phyloP scores from a whole-genome alignment of 2,888 invertebrate genomes.

The Caenorhabditis sp. region DNA sequence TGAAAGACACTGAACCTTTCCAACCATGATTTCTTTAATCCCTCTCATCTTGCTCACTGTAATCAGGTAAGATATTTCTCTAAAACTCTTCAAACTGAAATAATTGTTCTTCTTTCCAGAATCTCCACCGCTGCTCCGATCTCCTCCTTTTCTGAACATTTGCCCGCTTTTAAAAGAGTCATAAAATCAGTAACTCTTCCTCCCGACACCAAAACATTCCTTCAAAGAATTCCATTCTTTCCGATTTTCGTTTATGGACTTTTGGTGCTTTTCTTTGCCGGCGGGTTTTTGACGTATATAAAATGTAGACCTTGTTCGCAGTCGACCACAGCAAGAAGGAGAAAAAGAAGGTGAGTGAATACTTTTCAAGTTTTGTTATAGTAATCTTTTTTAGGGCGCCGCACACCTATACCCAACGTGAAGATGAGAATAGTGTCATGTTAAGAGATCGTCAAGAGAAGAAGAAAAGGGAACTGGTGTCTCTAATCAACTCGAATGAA shows the following conservation, averaged over 20 bases:
- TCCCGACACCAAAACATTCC: not conserved
- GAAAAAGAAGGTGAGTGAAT: not conserved
- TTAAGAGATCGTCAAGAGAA: not conserved
- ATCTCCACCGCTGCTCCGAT: too few species aligned
- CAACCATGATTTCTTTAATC: too few species aligned
- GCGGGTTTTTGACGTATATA: not conserved
- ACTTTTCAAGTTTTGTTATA: too few species aligned
- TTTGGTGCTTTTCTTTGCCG: not conserved
- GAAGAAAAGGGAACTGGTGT: not conserved
- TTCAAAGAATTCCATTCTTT: not conserved
- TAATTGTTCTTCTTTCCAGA: too few species aligned
- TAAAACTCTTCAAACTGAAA: too few species aligned
- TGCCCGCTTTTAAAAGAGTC: not conserved
- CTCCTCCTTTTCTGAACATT: too few species aligned
- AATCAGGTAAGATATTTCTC: too few species aligned
- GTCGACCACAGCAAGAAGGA: not conserved
- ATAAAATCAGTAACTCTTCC: not conserved
- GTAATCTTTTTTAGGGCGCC: too few species aligned
- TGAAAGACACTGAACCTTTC: too few species aligned
- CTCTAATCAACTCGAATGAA: not conserved
- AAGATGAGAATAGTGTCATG: not conserved
- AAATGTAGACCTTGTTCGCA: not conserved
- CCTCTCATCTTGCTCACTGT: too few species aligned
- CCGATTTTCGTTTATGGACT: not conserved
- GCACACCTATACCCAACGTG: too few species aligned